Evolutionary conservation across 2,888 invertebrate species (phyloP), one percentile per base, ranked within the genome.

Genomic region (Gonocerus acuteangulatus): DNA sequence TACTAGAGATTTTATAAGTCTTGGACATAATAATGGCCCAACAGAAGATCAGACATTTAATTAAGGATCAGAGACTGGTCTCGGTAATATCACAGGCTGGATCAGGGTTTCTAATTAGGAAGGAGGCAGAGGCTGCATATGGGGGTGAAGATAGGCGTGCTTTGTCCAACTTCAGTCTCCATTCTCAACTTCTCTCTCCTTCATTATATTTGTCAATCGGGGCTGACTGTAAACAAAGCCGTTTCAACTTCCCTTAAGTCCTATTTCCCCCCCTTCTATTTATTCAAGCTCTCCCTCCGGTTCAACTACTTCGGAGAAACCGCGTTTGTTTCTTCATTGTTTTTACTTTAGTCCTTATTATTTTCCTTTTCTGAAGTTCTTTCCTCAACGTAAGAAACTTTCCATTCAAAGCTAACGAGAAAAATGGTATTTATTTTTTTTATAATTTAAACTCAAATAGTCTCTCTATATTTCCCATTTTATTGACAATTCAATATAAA

Each of bases 131-230:
- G 32, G 39, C n/a, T 39, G 39, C 39, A 39, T 39, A 39, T 39
- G 39, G 39, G 39, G 39, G 39, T n/a, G 7, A 39, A 39, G 39
- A 39, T 39, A 39, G 39, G 15, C n/a, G 15, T 9, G 13, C 39
- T 39, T 39, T 39, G 39, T 39, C 39, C 39, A 39, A 39, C 39
- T 39, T 39, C 39, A 9, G n/a, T 4, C 15, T 42, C n/a, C 4
- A 42, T n/a, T 16, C n/a, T 21, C 39, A 52, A 39, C 52, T 39
- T 39, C 52, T 22, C 34, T 42, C 52, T 52, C 39, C 52, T 52
- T 52, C 52, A 52, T 52, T 52, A 52, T 52, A 52, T 52, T 52
- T 52, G 52, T 52, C 52, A 36, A 52, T 52, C 52, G 52, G 42
- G 52, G 42, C 52, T 52, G 39, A 52, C 15, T 19, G 42, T 36